Conservation (phyloP, 2,113 vertebrate genomes). For the Thymallus thymallus region DNA sequence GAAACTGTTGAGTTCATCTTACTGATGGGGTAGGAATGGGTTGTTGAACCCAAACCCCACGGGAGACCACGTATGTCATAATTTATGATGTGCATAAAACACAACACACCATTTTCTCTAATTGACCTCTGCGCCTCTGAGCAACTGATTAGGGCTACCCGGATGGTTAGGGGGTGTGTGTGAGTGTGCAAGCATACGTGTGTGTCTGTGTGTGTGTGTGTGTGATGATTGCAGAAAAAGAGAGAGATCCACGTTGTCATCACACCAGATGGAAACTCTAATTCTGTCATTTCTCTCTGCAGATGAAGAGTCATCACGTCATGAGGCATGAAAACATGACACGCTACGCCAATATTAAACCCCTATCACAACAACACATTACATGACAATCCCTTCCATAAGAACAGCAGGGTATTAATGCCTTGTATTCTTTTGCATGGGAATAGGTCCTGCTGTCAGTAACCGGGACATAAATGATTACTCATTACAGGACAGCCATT, state of each 20-base stretch:
- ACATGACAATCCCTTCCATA: neutral
- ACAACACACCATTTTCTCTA: neutral
- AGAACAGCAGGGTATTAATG: neutral
- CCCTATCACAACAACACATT: neutral
- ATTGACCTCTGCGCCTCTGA: neutral
- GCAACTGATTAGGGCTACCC: neutral
- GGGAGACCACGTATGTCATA: neutral
- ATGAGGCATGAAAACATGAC: neutral
- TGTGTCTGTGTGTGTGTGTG: no score
- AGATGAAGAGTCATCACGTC: neutral
- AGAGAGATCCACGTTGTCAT: neutral
- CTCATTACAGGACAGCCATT: no score
- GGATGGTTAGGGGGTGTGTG: neutral
- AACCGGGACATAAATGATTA: neutral
- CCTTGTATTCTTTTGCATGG: neutral
- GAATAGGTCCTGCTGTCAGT: neutral
- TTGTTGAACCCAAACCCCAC: neutral
- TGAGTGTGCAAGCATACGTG: neutral
- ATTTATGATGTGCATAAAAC: neutral
- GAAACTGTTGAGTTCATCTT: neutral
- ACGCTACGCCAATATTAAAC: neutral
- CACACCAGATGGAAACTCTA: neutral
- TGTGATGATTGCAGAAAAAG: neutral
- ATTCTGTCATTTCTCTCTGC: slow-evolving; percentile 10
- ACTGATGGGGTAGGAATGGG: neutral